Base-by-base conservation (phyloP, 2,888 invertebrate species). In the Agrochola lota region DNA sequence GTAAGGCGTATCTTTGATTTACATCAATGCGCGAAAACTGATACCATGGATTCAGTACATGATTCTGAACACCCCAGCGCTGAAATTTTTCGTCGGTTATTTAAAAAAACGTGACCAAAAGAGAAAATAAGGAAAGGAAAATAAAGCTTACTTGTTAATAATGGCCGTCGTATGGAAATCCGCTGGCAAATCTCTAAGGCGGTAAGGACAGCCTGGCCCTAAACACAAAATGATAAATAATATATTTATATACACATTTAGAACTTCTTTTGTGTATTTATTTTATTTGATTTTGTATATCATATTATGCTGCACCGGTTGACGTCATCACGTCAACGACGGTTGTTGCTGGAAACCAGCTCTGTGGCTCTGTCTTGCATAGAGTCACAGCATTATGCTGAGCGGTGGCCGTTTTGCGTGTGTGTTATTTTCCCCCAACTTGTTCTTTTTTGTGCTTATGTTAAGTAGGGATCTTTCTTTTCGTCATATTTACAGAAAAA, bases 141-240 rank as follows among this genome's bases (percentile, higher is more conserved):
- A 26, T 35, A 17, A 55, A 15, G 30, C 93, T 90, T 84, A 96
- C 96, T 96, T 96, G 85, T 96, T 96, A 3, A 96, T 95, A 0
- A 96, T 96, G 79, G 95, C 96, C 0, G 96, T 95, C 0, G 96
- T 96, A 66, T 96, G 96, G 57, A 96, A 96, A 63, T 96, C 96
- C 0, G 95, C 95, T 0, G 96, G 96, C 12, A 96, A 81, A 59
- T 96, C 96, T 0, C 96, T 96, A 0, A 83, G 81, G 0, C 96
- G 92, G 78, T 92, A 96, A 0, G 95, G 95, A 4, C 72, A 71
- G 0, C 96, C 96, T 0, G 95, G 95, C 66, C 96, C 96, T 95
- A 76, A 0, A 71, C 60, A 71, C 17, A 62, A 15, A 49, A 78
- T 30, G 1, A 52, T 23, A 68, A 23, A 68, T 30, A 23, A 49